phyloP scores from a whole-genome alignment of 2,888 invertebrate genomes.

The Artemia sinica region DNA sequence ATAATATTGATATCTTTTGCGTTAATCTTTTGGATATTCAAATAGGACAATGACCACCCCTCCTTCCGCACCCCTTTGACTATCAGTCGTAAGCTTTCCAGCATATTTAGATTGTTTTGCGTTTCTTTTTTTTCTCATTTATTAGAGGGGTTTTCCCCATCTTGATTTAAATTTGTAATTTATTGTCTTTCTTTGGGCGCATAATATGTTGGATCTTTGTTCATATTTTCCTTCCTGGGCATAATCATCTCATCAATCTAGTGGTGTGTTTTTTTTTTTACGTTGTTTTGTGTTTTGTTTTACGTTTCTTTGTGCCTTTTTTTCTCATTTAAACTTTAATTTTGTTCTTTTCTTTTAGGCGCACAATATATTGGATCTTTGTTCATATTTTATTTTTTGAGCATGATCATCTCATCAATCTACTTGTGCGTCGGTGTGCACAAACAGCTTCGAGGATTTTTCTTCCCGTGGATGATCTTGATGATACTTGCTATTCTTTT shows the following conservation, averaged over 20 bases:
- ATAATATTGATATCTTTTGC: too few species aligned
- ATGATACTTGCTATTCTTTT: constrained; percentile 52
- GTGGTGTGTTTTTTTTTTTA: constrained; percentile 36
- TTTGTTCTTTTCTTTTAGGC: constrained; percentile 38
- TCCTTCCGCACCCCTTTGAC: constrained; percentile 8
- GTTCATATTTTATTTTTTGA: constrained; percentile 37
- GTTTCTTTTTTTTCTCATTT: constrained; percentile 12
- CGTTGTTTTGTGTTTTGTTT: background rate
- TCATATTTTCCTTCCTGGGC: constrained; percentile 35
- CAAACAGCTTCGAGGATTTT: constrained; percentile 54
- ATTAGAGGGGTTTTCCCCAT: constrained; percentile 19
- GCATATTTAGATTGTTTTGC: constrained; percentile 26
- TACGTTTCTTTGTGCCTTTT: constrained; percentile 14
- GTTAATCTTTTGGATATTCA: background rate
- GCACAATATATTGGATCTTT: constrained; percentile 51
- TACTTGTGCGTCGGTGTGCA: constrained; percentile 46
- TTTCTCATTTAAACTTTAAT: constrained; percentile 23
- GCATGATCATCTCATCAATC: constrained; percentile 39
- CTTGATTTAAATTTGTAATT: constrained; percentile 21
- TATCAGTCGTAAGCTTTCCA: constrained; percentile 15
- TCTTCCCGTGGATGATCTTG: constrained; percentile 58
- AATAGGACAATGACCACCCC: background rate
- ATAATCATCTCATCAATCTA: constrained; percentile 41
- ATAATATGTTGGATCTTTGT: constrained; percentile 47
- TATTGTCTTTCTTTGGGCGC: constrained; percentile 42